Evolutionary conservation across 2,113 vertebrate genomes (phyloP).

Genomic region (Dicrurus megarhynchus): DNA sequence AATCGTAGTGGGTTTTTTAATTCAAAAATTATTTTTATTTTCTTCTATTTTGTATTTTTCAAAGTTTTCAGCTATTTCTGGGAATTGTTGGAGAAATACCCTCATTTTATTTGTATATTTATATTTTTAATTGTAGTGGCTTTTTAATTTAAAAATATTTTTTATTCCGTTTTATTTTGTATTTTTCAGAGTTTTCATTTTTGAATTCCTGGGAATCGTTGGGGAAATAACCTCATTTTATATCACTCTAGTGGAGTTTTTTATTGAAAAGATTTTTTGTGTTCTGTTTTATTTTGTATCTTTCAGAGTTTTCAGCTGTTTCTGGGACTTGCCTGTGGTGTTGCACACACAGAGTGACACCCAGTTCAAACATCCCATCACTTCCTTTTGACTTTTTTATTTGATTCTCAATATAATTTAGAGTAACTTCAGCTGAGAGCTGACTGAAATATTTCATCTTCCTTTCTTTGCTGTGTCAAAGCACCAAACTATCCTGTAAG

Average conservation of each 20-base stretch:
- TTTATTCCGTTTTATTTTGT: fast-evolving
- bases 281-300: neutral
- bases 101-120: neutral
- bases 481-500: neutral
- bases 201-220: neutral
- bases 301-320: neutral
- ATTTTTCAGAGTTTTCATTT: neutral
- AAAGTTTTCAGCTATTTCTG: neutral
- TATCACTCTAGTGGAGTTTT: neutral
- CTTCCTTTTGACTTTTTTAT: neutral
- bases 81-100: neutral
- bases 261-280: neutral
- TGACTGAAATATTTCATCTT: neutral
- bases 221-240: neutral
- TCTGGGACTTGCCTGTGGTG: neutral
- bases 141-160: neutral
- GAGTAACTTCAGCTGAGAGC: neutral
- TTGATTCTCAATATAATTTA: neutral
- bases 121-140: neutral
- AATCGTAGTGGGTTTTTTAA: neutral
- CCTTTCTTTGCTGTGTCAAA: constrained; percentile 6
- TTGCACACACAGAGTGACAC: neutral
- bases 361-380: neutral
- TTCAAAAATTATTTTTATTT: too few species aligned
- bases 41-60: neutral